These are phyloP conservation scores for Ariopsis seemanni DNA, from an alignment of 2,113 vertebrate genomes.

Conservation along the genomic window DNA sequence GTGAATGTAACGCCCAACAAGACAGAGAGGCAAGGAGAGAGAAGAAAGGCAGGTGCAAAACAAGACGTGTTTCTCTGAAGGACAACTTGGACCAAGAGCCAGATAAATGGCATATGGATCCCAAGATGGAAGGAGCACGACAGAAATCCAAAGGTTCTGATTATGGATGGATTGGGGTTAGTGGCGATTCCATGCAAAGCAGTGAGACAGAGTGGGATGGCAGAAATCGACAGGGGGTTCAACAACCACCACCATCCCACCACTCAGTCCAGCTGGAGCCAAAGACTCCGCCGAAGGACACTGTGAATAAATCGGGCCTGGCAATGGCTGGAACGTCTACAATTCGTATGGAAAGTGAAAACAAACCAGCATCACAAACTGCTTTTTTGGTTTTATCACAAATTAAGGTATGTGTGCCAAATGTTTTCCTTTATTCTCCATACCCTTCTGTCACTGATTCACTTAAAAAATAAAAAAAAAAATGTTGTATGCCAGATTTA, in stretches of 20 bases:
- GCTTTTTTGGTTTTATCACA: constrained; percentile 66
- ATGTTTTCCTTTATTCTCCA: not conserved
- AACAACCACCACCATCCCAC: constrained; percentile 41
- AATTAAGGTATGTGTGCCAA: constrained; percentile 72
- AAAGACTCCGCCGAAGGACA: constrained; percentile 32
- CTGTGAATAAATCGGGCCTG: constrained; percentile 37
- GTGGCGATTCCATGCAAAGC: constrained; percentile 35
- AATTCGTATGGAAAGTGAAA: constrained; percentile 61
- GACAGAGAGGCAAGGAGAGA: constrained; percentile 43
- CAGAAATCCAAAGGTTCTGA: constrained; percentile 46
- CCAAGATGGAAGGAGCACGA: constrained; percentile 45
- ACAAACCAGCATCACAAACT: constrained; percentile 62
- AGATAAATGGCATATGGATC: constrained; percentile 51
- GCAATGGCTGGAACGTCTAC: constrained; percentile 39
- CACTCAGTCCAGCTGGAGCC: constrained; percentile 32
- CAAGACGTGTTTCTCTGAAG: constrained; percentile 57
- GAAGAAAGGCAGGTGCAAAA: constrained; percentile 51
- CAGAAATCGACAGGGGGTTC: constrained; percentile 55
- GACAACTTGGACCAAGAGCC: constrained; percentile 55
- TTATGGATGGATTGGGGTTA: constrained; percentile 30
- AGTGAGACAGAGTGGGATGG: constrained; percentile 60
- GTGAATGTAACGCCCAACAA: constrained; percentile 66
- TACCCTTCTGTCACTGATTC: not conserved
- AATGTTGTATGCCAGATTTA: not conserved
- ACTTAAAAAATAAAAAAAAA: not conserved